Evolutionary conservation across 2,797 vertebrate genomes (phyloP).

Genomic region (Emydoidea blandingii): DNA sequence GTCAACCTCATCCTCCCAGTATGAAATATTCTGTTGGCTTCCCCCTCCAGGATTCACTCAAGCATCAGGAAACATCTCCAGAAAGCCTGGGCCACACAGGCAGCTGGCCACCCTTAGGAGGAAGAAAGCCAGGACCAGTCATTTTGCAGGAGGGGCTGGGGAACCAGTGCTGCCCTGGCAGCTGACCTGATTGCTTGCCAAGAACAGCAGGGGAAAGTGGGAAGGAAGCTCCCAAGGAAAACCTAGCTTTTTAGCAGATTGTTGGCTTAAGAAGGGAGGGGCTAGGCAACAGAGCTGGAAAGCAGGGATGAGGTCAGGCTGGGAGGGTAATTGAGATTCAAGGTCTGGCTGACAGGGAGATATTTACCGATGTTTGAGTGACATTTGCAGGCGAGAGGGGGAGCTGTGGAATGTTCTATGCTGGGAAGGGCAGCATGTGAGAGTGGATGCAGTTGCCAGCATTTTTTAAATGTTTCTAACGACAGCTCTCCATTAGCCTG

Average conservation of each 20-base stretch:
- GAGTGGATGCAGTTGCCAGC: background rate
- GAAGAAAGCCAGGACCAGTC: background rate
- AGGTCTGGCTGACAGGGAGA: background rate
- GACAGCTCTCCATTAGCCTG: constrained; percentile 6
- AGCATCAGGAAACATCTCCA: background rate
- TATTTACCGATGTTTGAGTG: background rate
- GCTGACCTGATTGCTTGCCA: background rate
- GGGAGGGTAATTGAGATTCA: background rate
- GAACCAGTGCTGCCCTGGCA: background rate
- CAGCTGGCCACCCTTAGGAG: background rate
- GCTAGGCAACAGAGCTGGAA: background rate
- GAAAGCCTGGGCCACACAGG: background rate
- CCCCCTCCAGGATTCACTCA: background rate
- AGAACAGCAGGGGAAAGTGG: background rate
- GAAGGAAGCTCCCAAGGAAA: constrained; percentile 12
- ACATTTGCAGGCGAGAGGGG: background rate
- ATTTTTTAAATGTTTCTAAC: background rate
- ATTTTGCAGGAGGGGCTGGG: background rate
- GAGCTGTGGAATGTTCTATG: background rate
- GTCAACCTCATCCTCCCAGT: background rate
- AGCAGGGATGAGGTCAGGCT: background rate
- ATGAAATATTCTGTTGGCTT: background rate
- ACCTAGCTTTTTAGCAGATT: background rate
- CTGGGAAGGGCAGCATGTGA: background rate
- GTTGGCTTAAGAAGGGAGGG: background rate